Conservation (phyloP, 2,113 vertebrate species). For the Calonectris borealis region DNA sequence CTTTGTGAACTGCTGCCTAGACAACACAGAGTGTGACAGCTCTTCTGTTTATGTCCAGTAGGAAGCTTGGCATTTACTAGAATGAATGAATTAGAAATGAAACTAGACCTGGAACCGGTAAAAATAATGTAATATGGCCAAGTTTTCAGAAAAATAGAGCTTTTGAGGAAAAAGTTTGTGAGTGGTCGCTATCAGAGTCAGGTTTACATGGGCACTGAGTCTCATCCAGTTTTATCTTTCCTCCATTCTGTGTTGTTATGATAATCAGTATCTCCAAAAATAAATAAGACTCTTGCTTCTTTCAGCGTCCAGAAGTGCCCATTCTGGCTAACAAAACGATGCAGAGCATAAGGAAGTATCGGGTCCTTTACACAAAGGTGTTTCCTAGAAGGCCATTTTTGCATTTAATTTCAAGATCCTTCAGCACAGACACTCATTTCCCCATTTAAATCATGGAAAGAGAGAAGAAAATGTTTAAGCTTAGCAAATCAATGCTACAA, state of each 20-base stretch:
- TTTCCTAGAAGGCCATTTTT: conserved; percentile 37
- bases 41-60: not conserved
- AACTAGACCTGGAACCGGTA: not conserved
- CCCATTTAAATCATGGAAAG: conserved; percentile 34
- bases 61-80: not conserved
- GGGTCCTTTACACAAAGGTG: not conserved
- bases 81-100: not conserved
- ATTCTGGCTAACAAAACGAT: not conserved
- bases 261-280: not conserved
- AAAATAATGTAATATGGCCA: not conserved
- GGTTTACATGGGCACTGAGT: fast-evolving
- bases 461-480: not conserved
- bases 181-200: not conserved
- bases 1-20: not conserved
- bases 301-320: not conserved
- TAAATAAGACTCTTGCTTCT: not conserved
- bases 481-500: conserved; percentile 35
- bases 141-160: not conserved
- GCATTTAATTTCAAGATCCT: conserved; percentile 43
- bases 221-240: not conserved
- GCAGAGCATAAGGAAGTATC: not conserved
- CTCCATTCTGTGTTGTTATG: not conserved
- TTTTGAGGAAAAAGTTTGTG: not conserved
- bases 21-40: not conserved
- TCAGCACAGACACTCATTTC: conserved; percentile 39